These are phyloP conservation scores for Theonella swinhoei DNA, from an alignment of 37 sponge, comb jelly and placozoan genomes.

Conservation along the genomic window DNA sequence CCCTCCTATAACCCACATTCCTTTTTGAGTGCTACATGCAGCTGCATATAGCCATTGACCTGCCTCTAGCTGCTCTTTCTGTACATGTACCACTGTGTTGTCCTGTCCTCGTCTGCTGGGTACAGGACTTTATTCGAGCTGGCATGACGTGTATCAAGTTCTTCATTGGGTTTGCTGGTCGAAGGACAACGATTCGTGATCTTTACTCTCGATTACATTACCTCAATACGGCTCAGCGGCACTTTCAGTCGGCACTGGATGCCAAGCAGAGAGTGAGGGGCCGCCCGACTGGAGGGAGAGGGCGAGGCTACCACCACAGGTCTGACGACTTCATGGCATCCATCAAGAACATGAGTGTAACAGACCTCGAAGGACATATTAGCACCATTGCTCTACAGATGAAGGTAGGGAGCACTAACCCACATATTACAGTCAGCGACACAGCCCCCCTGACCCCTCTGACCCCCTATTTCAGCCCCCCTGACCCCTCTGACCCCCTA, in stretches of 20 bases:
- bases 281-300: not conserved
- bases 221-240: constrained; percentile 56
- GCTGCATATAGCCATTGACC: too few relatives aligned
- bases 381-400: constrained; percentile 64
- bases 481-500: not conserved
- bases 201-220: constrained; percentile 55
- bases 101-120: too few relatives aligned
- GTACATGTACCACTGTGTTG: too few relatives aligned
- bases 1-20: too few relatives aligned
- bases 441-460: not conserved
- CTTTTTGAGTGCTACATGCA: too few relatives aligned
- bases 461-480: too few relatives aligned
- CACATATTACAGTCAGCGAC: not conserved
- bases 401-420: constrained; percentile 31
- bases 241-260: constrained; percentile 58
- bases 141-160: constrained; percentile 91
- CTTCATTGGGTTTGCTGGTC: constrained; percentile 76
- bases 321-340: not conserved
- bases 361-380: constrained; percentile 52
- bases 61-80: too few relatives aligned
- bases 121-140: constrained; percentile 86
- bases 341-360: constrained; percentile 30
- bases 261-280: not conserved
- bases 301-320: not conserved
- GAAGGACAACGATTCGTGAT: constrained; percentile 49